Evolutionary conservation across 2,797 vertebrate species (phyloP).

Genomic region (Bovichtus variegatus): DNA sequence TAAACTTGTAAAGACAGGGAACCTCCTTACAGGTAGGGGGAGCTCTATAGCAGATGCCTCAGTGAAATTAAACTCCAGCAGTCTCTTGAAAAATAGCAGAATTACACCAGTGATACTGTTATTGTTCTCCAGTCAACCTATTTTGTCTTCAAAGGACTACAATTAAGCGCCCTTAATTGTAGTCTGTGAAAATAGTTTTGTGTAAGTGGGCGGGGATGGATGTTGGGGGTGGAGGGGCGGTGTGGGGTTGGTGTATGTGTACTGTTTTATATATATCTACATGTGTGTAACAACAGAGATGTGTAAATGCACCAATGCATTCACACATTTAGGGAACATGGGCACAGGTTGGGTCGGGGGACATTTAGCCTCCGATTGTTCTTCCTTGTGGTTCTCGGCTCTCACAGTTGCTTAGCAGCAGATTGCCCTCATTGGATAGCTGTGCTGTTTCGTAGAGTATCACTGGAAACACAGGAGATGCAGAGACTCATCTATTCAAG

Average conservation of each 20-base stretch:
- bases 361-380: conserved; percentile 75
- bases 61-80: conserved; percentile 55
- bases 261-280: conserved; percentile 62
- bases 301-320: conserved; percentile 83
- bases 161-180: conserved; percentile 83
- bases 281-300: conserved; percentile 80
- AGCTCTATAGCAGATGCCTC: conserved; percentile 83
- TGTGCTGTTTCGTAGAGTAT: conserved; percentile 81
- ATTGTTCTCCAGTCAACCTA: conserved; percentile 72
- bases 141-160: conserved; percentile 80
- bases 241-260: conserved; percentile 65
- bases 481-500: conserved; percentile 24
- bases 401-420: conserved; percentile 80
- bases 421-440: conserved; percentile 72
- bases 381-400: conserved; percentile 80
- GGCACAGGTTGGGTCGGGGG: conserved; percentile 83
- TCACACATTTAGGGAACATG: conserved; percentile 86
- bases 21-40: conserved; percentile 85
- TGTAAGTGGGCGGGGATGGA: conserved; percentile 59
- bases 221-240: conserved; percentile 23
- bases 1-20: conserved; percentile 76
- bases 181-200: conserved; percentile 77
- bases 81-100: conserved; percentile 76
- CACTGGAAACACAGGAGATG: conserved; percentile 81
- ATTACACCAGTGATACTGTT: conserved; percentile 80